Evolutionary conservation across 1,140 invertebrate genomes (phyloP).

Genomic region (Pachypeltis micranthus): DNA sequence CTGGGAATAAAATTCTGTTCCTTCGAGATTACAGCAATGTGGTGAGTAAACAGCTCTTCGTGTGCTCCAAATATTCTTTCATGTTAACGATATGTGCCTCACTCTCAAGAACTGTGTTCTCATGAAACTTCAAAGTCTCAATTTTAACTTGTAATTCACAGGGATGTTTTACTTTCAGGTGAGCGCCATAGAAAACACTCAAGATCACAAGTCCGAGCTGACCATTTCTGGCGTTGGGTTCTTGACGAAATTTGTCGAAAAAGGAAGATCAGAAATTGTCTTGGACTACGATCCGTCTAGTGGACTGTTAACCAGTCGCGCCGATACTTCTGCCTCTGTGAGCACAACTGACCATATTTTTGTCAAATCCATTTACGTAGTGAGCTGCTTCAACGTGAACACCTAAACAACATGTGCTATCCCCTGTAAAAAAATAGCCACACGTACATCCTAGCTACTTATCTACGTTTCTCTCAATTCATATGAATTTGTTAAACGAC

Average conservation of each 20-base stretch:
- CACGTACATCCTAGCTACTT: too few species aligned
- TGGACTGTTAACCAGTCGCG: constrained; percentile 65
- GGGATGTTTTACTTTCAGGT: too few species aligned
- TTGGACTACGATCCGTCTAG: constrained; percentile 73
- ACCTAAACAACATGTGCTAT: not conserved
- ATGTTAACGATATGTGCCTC: too few species aligned
- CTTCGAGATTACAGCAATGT: constrained; percentile 79
- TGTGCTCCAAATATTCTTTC: not conserved
- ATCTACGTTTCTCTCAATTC: too few species aligned
- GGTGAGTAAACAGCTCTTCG: constrained; percentile 35
- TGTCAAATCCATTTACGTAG: constrained; percentile 19
- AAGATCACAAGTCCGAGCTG: constrained; percentile 80
- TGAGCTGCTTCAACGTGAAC: not conserved
- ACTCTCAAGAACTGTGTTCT: too few species aligned
- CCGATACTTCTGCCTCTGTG: constrained; percentile 43
- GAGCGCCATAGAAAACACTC: constrained; percentile 86
- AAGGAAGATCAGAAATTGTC: constrained; percentile 65
- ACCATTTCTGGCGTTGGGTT: constrained; percentile 80
- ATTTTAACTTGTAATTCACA: too few species aligned
- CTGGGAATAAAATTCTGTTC: constrained; percentile 86
- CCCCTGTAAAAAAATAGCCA: too few species aligned
- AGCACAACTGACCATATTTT: constrained; percentile 33
- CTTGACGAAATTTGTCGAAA: constrained; percentile 67
- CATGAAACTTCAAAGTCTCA: too few species aligned
- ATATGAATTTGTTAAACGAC: too few species aligned